Conservation (phyloP, 2,113 vertebrate species). For the Hemichromis elongatus region DNA sequence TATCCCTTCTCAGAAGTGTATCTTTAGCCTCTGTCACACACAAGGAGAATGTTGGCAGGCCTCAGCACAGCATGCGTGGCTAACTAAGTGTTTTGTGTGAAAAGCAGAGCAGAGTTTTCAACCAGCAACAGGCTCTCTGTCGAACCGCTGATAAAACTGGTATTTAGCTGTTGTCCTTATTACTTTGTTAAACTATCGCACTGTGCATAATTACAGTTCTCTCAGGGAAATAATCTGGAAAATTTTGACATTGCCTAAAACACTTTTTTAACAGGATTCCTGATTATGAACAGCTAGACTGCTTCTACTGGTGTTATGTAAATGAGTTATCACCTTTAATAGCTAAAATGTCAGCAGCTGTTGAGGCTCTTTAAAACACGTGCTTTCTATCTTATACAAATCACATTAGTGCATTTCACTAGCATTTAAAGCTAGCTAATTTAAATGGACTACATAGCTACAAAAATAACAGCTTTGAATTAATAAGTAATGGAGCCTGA, state of each 20-base stretch:
- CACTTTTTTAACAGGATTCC: neutral
- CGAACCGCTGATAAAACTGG: neutral
- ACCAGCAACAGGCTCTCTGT: neutral
- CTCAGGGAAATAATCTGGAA: neutral
- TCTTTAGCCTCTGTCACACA: constrained; percentile 43
- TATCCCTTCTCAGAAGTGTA: neutral
- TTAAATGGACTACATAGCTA: neutral
- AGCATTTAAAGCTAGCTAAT: neutral
- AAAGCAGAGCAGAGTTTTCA: constrained; percentile 25
- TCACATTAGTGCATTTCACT: neutral
- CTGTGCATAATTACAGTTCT: neutral
- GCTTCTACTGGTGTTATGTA: neutral
- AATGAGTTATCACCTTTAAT: neutral
- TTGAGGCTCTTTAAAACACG: neutral
- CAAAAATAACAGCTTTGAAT: neutral
- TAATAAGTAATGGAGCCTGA: neutral
- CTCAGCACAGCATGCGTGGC: constrained; percentile 6
- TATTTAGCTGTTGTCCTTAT: neutral
- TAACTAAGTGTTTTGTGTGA: constrained; percentile 34
- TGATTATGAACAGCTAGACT: neutral
- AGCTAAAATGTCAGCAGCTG: neutral
- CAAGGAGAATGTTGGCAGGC: constrained; percentile 27
- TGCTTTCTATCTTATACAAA: neutral
- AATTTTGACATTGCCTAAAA: neutral
- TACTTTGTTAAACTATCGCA: neutral